A percentile compares a stretch with the other conserved stretches of the same genome.
These are phyloP conservation scores for Rhagologus leucostigma DNA, from an alignment of 2,113 vertebrate species.

Conservation along the genomic window DNA sequence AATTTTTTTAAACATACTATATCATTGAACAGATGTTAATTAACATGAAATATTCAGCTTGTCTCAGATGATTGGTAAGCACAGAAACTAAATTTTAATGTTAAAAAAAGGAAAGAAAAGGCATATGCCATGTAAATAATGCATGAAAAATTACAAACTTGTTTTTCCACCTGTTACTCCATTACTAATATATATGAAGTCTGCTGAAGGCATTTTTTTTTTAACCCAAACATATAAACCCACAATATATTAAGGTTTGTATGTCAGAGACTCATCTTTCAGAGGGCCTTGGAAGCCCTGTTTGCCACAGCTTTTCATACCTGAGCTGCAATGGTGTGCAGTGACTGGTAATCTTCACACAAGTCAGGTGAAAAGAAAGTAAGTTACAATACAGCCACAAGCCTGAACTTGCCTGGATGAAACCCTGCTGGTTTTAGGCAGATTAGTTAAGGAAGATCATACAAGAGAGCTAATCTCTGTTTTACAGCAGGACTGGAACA, in stretches of 20 bases:
- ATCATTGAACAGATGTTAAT: background rate
- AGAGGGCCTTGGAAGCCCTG: background rate
- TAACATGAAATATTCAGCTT: conserved; percentile 30
- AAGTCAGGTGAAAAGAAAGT: background rate
- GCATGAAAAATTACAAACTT: background rate
- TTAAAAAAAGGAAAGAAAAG: conserved; percentile 3
- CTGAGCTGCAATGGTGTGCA: background rate
- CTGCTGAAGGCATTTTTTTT: background rate
- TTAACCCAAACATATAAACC: background rate
- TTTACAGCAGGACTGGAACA: background rate
- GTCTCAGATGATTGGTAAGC: background rate
- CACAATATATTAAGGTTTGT: background rate
- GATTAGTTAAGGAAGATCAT: background rate
- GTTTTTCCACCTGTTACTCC: background rate
- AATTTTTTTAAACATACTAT: background rate
- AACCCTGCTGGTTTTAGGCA: background rate
- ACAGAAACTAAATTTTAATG: background rate
- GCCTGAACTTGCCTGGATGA: background rate
- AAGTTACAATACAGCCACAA: background rate
- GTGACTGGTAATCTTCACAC: conserved; percentile 1
- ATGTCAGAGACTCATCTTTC: background rate
- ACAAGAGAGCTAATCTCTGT: background rate
- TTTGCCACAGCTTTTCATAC: background rate
- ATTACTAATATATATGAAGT: background rate
- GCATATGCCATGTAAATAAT: conserved; percentile 29